Evolutionary conservation across 2,888 invertebrate species (phyloP), one percentile per base, ranked within the genome.

Genomic region (Chloroclystis v-ata): DNA sequence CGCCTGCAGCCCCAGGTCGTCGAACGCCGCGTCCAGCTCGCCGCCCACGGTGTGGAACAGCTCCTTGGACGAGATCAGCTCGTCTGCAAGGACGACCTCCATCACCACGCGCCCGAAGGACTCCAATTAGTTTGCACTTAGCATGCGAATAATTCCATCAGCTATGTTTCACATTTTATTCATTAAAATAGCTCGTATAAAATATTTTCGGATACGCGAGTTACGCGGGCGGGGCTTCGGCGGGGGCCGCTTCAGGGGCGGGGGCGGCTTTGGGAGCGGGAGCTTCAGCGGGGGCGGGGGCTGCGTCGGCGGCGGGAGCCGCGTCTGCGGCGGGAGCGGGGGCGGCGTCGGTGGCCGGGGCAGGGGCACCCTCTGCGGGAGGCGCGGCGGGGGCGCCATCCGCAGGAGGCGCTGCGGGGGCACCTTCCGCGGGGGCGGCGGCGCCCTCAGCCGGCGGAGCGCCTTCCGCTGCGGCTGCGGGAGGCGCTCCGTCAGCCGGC

Each of bases 1-100:
- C 13, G 64, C 57, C 48, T 68, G 49, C 45, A 86, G 63, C 14
- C 78, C 82, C 51, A 87, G 80, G 82, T 95, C 94, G 75, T 92
- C 90, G 90, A 97, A 96, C 66, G 97, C 95, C 77, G 91, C 89
- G 90, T 97, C 97, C 90, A 97, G 90, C 85, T 97, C 97, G 79
- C 96, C 96, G 66, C 95, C 96, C 82, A 97, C 94, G 79, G 93
- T 91, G 88, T 95, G 95, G 92, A 94, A 97, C 85, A 94, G 91
- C 90, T 97, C 96, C 91, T 96, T 97, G 86, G 93, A 92, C 71
- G 89, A 88, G 86, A 95, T 93, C 89, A 94, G 90, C 74, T 95
- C 94, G 91, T 95, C 95, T 95, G 91, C 72, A 79, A 67, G 79
- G 72, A 13, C 14, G 16, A 24, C 33, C 10, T 59, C 4, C 32